Percentiles rank a stretch among this genome's conserved stretches.
Evolutionary conservation across 2,797 vertebrate genomes (phyloP).

Genomic region (Pteronotus mesoamericanus): DNA sequence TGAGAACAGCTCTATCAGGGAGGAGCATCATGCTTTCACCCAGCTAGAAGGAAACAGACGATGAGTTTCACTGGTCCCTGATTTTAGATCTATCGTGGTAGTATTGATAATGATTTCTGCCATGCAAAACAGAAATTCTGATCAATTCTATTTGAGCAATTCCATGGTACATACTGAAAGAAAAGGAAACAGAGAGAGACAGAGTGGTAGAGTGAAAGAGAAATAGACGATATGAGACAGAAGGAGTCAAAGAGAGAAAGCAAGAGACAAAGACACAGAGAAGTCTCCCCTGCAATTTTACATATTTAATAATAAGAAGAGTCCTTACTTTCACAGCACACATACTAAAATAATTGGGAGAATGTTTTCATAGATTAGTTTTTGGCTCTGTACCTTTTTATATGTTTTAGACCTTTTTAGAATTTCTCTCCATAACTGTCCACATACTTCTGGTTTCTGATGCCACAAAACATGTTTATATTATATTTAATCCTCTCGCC

Average conservation of each 20-base stretch:
- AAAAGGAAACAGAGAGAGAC: background rate
- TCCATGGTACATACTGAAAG: background rate
- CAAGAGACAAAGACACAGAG: background rate
- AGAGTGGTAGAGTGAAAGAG: background rate
- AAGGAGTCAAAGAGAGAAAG: background rate
- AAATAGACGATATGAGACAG: background rate
- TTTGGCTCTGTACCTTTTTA: background rate
- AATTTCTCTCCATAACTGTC: background rate
- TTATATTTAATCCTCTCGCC: background rate
- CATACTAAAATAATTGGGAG: background rate
- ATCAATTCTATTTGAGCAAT: background rate
- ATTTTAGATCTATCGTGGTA: background rate
- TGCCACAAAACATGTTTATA: background rate
- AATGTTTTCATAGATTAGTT: background rate
- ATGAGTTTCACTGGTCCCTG: background rate
- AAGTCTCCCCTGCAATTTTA: background rate
- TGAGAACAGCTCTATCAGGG: background rate
- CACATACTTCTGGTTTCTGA: background rate
- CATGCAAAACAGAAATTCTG: background rate
- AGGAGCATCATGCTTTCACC: background rate
- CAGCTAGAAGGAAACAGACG: background rate
- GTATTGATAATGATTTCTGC: background rate
- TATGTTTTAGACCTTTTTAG: background rate
- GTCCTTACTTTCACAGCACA: background rate
- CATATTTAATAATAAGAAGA: background rate